phyloP scores from a whole-genome alignment of 2,113 vertebrate genomes.

The Bucco capensis region DNA sequence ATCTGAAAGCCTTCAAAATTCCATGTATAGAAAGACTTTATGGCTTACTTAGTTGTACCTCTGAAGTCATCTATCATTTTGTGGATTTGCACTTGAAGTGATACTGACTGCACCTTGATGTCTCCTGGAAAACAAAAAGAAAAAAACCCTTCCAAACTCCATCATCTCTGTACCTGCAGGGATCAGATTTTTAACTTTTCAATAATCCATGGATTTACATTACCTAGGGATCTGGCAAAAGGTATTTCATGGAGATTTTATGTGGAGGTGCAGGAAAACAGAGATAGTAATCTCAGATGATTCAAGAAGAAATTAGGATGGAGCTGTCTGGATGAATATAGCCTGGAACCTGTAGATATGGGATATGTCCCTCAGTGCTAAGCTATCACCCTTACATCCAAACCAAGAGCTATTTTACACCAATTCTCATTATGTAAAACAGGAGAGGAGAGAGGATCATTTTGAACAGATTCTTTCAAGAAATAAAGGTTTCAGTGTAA shows the following conservation, averaged over 20 bases:
- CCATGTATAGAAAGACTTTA: not conserved
- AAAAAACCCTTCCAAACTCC: not conserved
- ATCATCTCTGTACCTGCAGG: not conserved
- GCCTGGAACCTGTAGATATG: not conserved
- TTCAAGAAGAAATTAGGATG: too few species aligned
- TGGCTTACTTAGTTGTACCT: not conserved
- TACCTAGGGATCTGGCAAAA: not conserved
- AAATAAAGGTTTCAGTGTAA: not conserved
- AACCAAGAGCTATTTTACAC: not conserved
- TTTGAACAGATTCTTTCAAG: not conserved
- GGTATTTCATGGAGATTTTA: not conserved
- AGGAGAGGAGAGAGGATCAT: not conserved
- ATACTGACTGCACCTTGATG: not conserved
- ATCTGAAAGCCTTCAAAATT: not conserved
- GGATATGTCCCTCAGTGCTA: not conserved
- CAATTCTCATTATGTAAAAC: not conserved
- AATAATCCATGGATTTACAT: not conserved
- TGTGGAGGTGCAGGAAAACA: not conserved
- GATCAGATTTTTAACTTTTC: not conserved
- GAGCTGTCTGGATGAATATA: not conserved
- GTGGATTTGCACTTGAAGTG: not conserved
- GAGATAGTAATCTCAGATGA: too few species aligned
- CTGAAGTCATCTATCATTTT: fast-evolving
- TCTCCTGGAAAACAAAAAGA: not conserved
- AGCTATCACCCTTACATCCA: not conserved